phyloP scores from a whole-genome alignment of 2,888 invertebrate genomes.

The Megalurothrips usitatus region DNA sequence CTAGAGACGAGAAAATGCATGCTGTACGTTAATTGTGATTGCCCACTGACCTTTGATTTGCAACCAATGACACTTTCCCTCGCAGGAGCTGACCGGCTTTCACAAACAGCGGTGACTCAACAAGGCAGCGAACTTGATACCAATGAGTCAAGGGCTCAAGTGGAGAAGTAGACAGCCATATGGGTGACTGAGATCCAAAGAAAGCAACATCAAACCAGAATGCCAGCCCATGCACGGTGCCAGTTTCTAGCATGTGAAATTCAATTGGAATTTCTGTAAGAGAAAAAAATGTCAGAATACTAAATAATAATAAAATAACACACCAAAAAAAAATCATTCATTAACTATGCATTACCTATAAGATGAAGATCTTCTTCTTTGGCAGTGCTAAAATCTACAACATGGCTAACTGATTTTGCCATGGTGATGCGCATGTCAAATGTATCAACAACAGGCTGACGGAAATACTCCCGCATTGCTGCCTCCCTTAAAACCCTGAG shows the following conservation, averaged over 20 bases:
- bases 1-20: background rate
- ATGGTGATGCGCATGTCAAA: constrained; percentile 97
- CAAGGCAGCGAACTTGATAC: constrained; percentile 96
- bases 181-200: constrained; percentile 79
- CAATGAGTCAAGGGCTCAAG: constrained; percentile 98
- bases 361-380: constrained; percentile 90
- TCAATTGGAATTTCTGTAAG: constrained; percentile 79
- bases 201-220: constrained; percentile 99
- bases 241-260: constrained; percentile 87
- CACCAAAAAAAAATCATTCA: background rate
- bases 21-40: background rate
- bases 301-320: constrained; percentile 31
- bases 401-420: constrained; percentile 87
- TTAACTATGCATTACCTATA: constrained; percentile 57
- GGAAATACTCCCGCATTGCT: constrained; percentile 95
- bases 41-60: constrained; percentile 73
- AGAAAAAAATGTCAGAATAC: constrained; percentile 29
- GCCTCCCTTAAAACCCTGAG: constrained; percentile 84
- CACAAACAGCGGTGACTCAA: constrained; percentile 89
- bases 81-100: constrained; percentile 89
- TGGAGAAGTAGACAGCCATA: constrained; percentile 96
- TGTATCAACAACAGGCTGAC: constrained; percentile 96
- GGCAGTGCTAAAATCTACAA: constrained; percentile 89
- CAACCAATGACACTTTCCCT: constrained; percentile 80
- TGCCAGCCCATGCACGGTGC: constrained; percentile 93